A percentile compares a stretch with the other conserved stretches of the same genome.
These are phyloP conservation scores for Atethmia centrago DNA, from an alignment of 2,888 invertebrate genomes.

Conservation along the genomic window DNA sequence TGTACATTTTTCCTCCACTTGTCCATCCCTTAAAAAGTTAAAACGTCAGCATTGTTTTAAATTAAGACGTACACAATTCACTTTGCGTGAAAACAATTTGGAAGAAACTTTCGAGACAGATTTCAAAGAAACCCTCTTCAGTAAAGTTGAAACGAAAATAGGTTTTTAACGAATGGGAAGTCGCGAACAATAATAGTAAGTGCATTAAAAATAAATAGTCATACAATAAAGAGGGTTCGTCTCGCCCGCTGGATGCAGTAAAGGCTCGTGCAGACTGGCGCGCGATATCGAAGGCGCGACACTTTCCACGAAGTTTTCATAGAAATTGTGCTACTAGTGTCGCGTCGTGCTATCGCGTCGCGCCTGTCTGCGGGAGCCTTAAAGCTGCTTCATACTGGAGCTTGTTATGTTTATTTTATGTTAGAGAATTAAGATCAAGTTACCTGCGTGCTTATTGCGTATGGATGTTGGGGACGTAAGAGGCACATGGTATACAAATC, in stretches of 20 bases:
- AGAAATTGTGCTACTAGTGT: no score
- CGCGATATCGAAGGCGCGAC: no score
- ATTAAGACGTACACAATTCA: constrained; percentile 23
- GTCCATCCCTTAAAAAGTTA: neutral
- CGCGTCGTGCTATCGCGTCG: no score
- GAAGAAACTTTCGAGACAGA: constrained; percentile 50
- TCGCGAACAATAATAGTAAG: constrained; percentile 63
- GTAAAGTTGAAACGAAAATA: constrained; percentile 59
- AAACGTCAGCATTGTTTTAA: constrained; percentile 20
- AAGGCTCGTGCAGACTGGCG: no score
- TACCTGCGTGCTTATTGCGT: neutral
- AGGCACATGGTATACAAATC: neutral
- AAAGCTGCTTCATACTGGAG: constrained; percentile 33
- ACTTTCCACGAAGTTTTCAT: no score
- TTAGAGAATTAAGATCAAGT: neutral
- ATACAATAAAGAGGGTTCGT: constrained; percentile 58
- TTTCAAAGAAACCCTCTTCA: constrained; percentile 47
- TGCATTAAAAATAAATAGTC: constrained; percentile 67
- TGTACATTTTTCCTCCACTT: neutral
- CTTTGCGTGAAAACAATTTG: constrained; percentile 36
- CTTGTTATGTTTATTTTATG: neutral
- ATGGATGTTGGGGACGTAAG: neutral
- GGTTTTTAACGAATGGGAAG: constrained; percentile 58
- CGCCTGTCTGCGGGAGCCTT: no score
- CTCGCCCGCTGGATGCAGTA: constrained; percentile 10